Conservation (phyloP, 2,888 invertebrate genomes). For the Microdon myrmicae region DNA sequence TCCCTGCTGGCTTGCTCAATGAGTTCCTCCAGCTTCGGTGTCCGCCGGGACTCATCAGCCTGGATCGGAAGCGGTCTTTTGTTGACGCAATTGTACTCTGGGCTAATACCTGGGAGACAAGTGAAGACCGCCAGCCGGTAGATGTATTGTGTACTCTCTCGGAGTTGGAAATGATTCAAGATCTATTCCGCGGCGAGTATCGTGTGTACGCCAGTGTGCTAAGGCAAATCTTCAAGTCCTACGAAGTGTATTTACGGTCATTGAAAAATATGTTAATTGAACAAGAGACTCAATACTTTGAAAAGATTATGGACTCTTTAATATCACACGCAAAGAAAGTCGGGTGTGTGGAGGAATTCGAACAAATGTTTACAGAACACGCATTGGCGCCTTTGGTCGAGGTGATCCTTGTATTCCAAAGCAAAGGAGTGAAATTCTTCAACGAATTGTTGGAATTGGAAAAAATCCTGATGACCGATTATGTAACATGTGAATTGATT, state of each 20-base stretch:
- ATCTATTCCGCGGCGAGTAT: constrained; percentile 57
- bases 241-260: constrained; percentile 55
- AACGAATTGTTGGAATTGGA: constrained; percentile 60
- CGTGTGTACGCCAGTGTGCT: constrained; percentile 54
- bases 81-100: constrained; percentile 53
- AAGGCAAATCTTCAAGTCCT: constrained; percentile 55
- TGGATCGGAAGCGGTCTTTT: constrained; percentile 55
- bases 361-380: constrained; percentile 47
- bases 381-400: constrained; percentile 55
- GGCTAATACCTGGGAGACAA: constrained; percentile 10
- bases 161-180: constrained; percentile 60
- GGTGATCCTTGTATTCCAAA: constrained; percentile 54
- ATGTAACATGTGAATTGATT: constrained; percentile 20
- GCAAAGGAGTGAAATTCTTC: constrained; percentile 55
- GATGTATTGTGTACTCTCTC: constrained; percentile 55
- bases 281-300: constrained; percentile 57
- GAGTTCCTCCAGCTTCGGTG: constrained; percentile 58
- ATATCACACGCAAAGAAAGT: constrained; percentile 56
- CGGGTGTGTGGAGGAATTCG: constrained; percentile 49
- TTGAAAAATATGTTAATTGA: constrained; percentile 18
- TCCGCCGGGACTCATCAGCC: constrained; percentile 58
- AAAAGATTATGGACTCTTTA: constrained; percentile 54
- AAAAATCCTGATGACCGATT: constrained; percentile 46
- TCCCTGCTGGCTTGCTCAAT: constrained; percentile 50
- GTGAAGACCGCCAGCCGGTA: constrained; percentile 22